These are phyloP conservation scores for Ranitomeya variabilis DNA, from an alignment of 2,113 vertebrate genomes.

Conservation along the genomic window DNA sequence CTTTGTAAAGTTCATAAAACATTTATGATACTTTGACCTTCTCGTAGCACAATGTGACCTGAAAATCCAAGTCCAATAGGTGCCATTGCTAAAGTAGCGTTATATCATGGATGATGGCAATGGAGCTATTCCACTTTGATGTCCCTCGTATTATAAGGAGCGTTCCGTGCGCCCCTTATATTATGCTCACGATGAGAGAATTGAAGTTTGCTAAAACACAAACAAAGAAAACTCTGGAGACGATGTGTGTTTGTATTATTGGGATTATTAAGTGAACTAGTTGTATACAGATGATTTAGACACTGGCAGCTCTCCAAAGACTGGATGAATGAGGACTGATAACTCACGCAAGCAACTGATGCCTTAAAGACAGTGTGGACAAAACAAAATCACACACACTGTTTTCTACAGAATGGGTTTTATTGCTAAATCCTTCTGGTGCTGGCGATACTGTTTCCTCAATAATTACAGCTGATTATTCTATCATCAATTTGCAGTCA, in stretches of 20 bases:
- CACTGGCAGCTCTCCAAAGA: not conserved
- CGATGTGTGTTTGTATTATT: not conserved
- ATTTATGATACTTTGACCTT: too few species aligned
- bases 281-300: constrained; percentile 13
- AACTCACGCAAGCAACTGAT: constrained; percentile 22
- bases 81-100: too few species aligned
- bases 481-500: constrained; percentile 10
- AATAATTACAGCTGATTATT: constrained; percentile 14
- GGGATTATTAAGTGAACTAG: constrained; percentile 42
- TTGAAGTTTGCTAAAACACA: not conserved
- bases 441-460: constrained; percentile 19
- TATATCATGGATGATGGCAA: not conserved
- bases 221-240: not conserved
- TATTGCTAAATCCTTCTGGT: constrained; percentile 34
- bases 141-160: not conserved
- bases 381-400: constrained; percentile 26
- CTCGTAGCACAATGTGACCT: not conserved
- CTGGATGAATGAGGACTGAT: constrained; percentile 13
- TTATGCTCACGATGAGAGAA: constrained; percentile 24
- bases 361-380: constrained; percentile 24
- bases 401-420: constrained; percentile 37
- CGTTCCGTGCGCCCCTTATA: constrained; percentile 18
- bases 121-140: not conserved
- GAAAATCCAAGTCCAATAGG: too few species aligned
- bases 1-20: too few species aligned